Evolutionary conservation across 2,113 vertebrate species (phyloP), one percentile per base, ranked within the genome.

Genomic region (Barnardius zonarius): DNA sequence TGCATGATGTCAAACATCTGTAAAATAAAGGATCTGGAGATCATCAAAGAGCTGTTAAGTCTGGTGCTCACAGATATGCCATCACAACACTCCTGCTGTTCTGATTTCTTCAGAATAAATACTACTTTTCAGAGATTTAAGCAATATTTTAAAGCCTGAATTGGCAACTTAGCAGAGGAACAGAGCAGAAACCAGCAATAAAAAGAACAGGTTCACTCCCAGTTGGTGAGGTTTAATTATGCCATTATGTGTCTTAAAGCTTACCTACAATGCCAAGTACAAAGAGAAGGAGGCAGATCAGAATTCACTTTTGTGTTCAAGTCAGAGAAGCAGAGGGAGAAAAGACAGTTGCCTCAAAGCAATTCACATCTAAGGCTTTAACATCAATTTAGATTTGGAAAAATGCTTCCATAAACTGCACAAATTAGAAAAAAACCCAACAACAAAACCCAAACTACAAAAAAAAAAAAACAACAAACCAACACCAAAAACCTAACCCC

Each of bases 61-160:
- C 78, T 94, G 75, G 88, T 95, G 90, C 66, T 96, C 70, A 92
- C 57, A 97, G 95, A 95, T 96, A 73, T 62, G 90, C 64, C 90
- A 96, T 46, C 25, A 93, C 22, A 92, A 68, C 75, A 94, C 67
- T 91, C 79, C 81, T 48, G 49, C 66, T 96, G 75, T 82, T 96
- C 80, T 83, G 28, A 80, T 90, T 97, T 88, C 83, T 96, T 31
- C 88, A 70, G 69, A 97, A 90, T 27, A 97, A 98, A 96, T 83
- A 69, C 33, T 70, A 44, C 41, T 94, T 97, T 90, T 90, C 81
- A 96, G 73, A 95, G 76, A 89, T 73, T 95, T 49, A 93, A 91
- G 54, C 22, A 96, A 49, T 68, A 92, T 84, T 96, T 95, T 85
- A 78, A 91, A 55, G 66, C 35, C 55, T 91, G 83, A 96, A 81